phyloP scores from a whole-genome alignment of 1,140 invertebrate genomes.

The Atta texana region DNA sequence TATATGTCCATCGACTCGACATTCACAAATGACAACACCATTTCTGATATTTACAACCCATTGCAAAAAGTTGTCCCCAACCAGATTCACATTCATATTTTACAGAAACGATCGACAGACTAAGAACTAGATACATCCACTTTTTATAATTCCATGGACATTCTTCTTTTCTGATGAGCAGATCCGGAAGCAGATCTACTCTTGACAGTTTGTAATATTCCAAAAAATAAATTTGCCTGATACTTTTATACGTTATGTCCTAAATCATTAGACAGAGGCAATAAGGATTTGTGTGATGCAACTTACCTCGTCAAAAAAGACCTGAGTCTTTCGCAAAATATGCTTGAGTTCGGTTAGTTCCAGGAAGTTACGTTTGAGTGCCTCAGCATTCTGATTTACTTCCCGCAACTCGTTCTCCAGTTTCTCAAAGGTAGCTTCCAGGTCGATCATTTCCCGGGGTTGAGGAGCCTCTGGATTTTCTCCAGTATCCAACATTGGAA shows the following conservation, averaged over 20 bases:
- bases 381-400: conserved; percentile 99
- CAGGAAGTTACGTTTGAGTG: conserved; percentile 97
- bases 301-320: conserved; percentile 98
- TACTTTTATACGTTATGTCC: neutral
- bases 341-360: conserved; percentile 98
- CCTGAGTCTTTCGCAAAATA: conserved; percentile 98
- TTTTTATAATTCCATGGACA: conserved; percentile 31
- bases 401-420: conserved; percentile 98
- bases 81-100: conserved; percentile 15
- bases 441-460: conserved; percentile 99
- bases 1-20: conserved; percentile 38
- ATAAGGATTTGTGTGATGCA: neutral
- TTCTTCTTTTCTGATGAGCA: neutral
- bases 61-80: conserved; percentile 11
- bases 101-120: conserved; percentile 18
- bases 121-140: conserved; percentile 20
- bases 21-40: conserved; percentile 18
- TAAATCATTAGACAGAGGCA: neutral
- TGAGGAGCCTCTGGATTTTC: conserved; percentile 99
- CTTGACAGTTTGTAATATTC: neutral
- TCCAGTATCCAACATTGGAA: conserved; percentile 98
- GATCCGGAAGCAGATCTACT: neutral
- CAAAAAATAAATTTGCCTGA: neutral
- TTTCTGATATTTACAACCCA: conserved; percentile 46
- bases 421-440: conserved; percentile 99